A percentile compares a stretch with the other conserved stretches of the same genome.
Evolutionary conservation across 1,140 invertebrate genomes (phyloP).

Genomic region (Proales similis): DNA sequence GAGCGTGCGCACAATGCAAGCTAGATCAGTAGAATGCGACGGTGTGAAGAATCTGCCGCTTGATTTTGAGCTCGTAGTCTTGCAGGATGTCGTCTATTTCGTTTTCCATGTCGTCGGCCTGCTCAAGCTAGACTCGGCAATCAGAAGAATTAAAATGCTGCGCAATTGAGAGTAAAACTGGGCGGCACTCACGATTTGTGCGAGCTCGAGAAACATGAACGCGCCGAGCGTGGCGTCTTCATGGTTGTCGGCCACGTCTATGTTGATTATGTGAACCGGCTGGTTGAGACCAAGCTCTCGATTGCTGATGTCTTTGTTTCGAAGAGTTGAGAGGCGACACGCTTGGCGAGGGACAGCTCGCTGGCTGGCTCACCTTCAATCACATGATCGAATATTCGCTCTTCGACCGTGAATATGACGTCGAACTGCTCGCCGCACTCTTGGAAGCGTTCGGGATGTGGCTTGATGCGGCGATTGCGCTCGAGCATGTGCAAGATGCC

Average conservation of each 20-base stretch:
- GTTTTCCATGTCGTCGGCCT: constrained; percentile 88
- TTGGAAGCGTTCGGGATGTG: constrained; percentile 88
- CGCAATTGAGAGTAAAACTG: not conserved
- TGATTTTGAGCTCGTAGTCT: constrained; percentile 82
- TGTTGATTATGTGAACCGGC: constrained; percentile 89
- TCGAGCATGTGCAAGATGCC: constrained; percentile 97
- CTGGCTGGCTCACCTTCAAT: constrained; percentile 57
- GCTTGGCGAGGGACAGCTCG: not conserved
- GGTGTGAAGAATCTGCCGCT: constrained; percentile 58
- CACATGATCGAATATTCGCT: constrained; percentile 93
- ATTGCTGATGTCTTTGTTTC: constrained; percentile 33
- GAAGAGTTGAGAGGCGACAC: not conserved
- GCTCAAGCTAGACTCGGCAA: constrained; percentile 73
- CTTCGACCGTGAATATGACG: constrained; percentile 92
- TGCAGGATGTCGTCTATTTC: constrained; percentile 93
- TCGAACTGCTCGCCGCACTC: constrained; percentile 81
- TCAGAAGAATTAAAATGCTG: constrained; percentile 38
- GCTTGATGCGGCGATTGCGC: constrained; percentile 89
- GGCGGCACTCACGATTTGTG: constrained; percentile 65
- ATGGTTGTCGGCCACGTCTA: constrained; percentile 98
- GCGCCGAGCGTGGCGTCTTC: constrained; percentile 99
- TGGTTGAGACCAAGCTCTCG: constrained; percentile 14
- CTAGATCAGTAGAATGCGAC: constrained; percentile 15
- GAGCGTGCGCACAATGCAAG: no score
- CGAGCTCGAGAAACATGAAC: constrained; percentile 92